Percentiles rank a stretch among this genome's conserved stretches.
phyloP scores from a whole-genome alignment of 2,797 vertebrate species.

The Parotocinclus haroldoi region DNA sequence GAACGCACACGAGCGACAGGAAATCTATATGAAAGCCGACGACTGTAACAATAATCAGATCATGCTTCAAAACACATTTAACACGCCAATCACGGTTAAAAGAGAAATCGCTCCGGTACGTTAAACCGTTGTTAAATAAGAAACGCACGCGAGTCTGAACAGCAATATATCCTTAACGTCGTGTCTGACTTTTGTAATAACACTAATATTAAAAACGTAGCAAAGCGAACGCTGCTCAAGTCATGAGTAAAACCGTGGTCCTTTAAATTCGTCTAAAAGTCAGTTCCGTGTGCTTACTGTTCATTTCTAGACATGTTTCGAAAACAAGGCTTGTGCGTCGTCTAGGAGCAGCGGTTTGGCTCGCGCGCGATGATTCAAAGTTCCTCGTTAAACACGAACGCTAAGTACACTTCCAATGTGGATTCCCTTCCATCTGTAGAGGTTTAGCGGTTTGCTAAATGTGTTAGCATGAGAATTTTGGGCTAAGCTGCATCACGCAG shows the following conservation, averaged over 20 bases:
- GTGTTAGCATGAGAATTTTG: slow-evolving; percentile 7
- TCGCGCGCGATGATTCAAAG: too few species aligned
- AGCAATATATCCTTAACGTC: slow-evolving; percentile 17
- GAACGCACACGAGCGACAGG: slow-evolving; percentile 22
- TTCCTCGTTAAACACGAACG: slow-evolving; percentile 11
- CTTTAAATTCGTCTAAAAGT: too few species aligned
- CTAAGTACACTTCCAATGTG: slow-evolving; percentile 11
- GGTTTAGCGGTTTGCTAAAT: slow-evolving; percentile 21
- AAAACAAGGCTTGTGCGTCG: too few species aligned
- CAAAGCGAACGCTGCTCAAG: background rate
- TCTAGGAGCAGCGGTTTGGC: too few species aligned
- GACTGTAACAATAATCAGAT: slow-evolving; percentile 46
- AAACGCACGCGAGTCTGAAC: background rate
- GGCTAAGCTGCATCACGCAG: background rate
- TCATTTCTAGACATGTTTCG: too few species aligned
- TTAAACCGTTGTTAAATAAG: slow-evolving; percentile 15
- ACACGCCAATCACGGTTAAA: slow-evolving; percentile 13
- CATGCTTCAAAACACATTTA: slow-evolving; percentile 34
- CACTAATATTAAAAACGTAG: slow-evolving; percentile 6
- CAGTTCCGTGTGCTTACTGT: too few species aligned
- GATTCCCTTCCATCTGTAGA: slow-evolving; percentile 4
- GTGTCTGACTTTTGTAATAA: slow-evolving; percentile 5
- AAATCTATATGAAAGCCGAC: slow-evolving; percentile 29
- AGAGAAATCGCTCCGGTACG: slow-evolving; percentile 19
- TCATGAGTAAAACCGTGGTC: too few species aligned